A percentile compares a stretch with the other conserved stretches of the same genome.
Evolutionary conservation across 2,797 vertebrate genomes (phyloP).

Genomic region (Erpetoichthys calabaricus): DNA sequence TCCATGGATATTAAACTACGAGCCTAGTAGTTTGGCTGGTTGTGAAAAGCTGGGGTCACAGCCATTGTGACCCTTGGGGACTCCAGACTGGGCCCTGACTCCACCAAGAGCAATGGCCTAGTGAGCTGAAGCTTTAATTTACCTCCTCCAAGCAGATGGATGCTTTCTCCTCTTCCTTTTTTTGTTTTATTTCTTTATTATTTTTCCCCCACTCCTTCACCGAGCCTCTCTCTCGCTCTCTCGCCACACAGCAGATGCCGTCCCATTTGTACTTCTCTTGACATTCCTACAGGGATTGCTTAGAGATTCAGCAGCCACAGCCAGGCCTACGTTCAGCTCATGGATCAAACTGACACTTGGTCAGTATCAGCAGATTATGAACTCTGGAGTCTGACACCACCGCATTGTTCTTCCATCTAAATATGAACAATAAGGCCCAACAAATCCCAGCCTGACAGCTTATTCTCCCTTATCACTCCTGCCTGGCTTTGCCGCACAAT

Average conservation of each 20-base stretch:
- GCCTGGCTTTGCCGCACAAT: slow-evolving; percentile 35
- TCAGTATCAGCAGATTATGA: slow-evolving; percentile 65
- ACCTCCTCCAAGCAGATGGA: too few relatives aligned
- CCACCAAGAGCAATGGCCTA: too few relatives aligned
- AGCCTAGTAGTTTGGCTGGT: too few relatives aligned
- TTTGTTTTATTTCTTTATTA: slow-evolving; percentile 38
- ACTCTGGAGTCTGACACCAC: slow-evolving; percentile 49
- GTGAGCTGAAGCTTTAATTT: too few relatives aligned
- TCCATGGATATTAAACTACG: too few relatives aligned
- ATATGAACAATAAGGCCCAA: slow-evolving; percentile 58
- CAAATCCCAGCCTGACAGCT: slow-evolving; percentile 39
- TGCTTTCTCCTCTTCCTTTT: too few relatives aligned
- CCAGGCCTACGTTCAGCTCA: slow-evolving; percentile 37
- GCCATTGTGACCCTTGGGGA: too few relatives aligned
- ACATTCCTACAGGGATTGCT: slow-evolving; percentile 46
- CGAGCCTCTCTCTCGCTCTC: too few relatives aligned
- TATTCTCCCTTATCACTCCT: slow-evolving; percentile 41
- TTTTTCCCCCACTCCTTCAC: slow-evolving; percentile 4
- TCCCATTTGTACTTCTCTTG: slow-evolving; percentile 56
- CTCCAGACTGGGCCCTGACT: too few relatives aligned
- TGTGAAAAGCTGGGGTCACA: too few relatives aligned
- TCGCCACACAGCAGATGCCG: slow-evolving; percentile 38
- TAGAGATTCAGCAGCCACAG: slow-evolving; percentile 42
- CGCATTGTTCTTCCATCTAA: slow-evolving; percentile 61
- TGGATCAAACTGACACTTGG: slow-evolving; percentile 53